phyloP scores from a whole-genome alignment of 2,888 invertebrate species.

The Dolichopus griseipennis region DNA sequence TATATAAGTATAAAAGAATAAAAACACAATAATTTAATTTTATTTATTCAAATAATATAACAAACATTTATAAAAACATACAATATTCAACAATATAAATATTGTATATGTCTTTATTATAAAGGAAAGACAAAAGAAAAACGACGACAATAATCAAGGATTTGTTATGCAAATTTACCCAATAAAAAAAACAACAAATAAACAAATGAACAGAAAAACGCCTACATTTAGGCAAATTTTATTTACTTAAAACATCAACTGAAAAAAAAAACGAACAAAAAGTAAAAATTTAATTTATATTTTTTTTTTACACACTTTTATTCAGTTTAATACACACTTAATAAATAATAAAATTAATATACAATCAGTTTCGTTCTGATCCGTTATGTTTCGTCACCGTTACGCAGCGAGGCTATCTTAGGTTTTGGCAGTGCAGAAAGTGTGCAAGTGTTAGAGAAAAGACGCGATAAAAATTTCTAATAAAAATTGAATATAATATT shows the following conservation, averaged over 20 bases:
- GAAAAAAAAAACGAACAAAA: no score
- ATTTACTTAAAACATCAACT: neutral
- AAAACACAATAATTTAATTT: neutral
- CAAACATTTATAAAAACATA: neutral
- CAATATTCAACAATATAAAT: no score
- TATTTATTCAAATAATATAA: neutral
- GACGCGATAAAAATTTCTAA: no score
- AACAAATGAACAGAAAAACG: neutral
- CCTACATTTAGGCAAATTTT: neutral
- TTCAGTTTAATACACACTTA: no score
- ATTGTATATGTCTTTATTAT: no score
- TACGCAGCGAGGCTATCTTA: no score
- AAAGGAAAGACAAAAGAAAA: neutral
- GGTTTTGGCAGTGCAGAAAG: no score
- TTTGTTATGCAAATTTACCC: constrained; percentile 4
- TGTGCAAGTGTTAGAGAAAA: no score
- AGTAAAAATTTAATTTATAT: neutral
- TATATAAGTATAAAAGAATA: neutral
- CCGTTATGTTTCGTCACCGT: no score
- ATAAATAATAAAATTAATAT: no score
- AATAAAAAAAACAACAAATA: neutral
- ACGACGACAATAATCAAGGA: neutral
- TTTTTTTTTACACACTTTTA: constrained; percentile 2
- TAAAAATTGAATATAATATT: no score
- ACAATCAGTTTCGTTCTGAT: no score